phyloP scores from a whole-genome alignment of 2,113 vertebrate genomes.

The Capreolus pygargus region DNA sequence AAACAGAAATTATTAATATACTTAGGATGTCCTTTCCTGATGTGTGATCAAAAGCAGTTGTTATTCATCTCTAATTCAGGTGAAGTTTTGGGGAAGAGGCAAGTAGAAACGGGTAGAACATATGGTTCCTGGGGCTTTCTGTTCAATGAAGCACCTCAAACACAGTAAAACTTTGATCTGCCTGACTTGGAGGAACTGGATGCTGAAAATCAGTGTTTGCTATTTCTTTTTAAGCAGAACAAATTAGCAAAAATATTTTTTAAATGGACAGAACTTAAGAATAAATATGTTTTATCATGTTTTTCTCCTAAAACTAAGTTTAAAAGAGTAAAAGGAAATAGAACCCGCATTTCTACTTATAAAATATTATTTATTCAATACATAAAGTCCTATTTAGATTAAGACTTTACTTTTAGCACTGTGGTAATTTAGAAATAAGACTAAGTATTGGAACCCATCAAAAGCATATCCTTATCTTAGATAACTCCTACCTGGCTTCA shows the following conservation, averaged over 20 bases:
- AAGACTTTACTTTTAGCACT: neutral
- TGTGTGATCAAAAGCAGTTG: constrained; percentile 33
- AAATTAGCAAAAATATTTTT: neutral
- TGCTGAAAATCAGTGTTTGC: neutral
- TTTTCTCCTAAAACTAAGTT: neutral
- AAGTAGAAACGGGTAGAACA: neutral
- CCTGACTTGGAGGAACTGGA: neutral
- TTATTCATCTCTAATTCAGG: neutral
- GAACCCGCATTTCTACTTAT: neutral
- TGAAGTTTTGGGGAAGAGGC: neutral
- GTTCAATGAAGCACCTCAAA: neutral
- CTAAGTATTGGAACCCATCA: neutral
- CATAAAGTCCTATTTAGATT: neutral
- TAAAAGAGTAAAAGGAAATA: neutral
- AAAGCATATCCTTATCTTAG: neutral
- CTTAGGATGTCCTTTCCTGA: constrained; percentile 18
- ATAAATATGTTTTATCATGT: neutral
- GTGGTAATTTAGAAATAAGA: neutral
- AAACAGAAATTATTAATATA: constrained; percentile 42
- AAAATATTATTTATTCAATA: neutral
- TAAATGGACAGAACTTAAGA: neutral
- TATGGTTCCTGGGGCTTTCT: neutral
- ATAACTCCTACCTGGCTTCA: neutral
- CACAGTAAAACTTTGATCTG: neutral
- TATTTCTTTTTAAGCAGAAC: neutral